These are phyloP conservation scores for Arbacia lixula DNA, from an alignment of 53 echinoderm and acorn worm genomes.

Conservation along the genomic window DNA sequence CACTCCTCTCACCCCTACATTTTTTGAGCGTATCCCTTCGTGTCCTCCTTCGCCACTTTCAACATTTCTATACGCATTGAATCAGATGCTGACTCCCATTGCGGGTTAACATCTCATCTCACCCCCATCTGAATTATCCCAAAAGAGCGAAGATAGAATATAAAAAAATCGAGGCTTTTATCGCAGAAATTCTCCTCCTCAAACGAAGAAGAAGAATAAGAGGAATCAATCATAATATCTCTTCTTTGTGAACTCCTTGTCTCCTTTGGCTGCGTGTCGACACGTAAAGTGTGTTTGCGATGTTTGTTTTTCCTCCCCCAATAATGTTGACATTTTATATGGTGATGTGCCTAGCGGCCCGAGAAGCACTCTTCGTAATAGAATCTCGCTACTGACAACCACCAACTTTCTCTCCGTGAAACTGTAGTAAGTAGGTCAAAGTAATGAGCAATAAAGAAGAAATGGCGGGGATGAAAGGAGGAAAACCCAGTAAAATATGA, in stretches of 20 bases:
- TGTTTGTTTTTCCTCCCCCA: conserved; percentile 15
- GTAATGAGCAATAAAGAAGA: conserved; percentile 12
- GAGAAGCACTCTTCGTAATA: neutral
- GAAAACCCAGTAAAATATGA: too few relatives aligned
- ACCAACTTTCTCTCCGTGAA: neutral
- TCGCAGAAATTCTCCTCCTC: too few relatives aligned
- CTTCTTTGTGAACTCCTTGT: conserved; percentile 8
- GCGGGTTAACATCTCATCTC: conserved; percentile 7
- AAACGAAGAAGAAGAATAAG: neutral
- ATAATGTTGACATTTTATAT: conserved; percentile 32
- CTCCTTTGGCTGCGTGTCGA: neutral
- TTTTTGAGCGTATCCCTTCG: too few relatives aligned
- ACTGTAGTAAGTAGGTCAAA: neutral
- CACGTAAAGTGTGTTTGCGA: conserved; percentile 6
- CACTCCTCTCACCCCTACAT: too few relatives aligned
- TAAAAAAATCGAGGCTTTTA: neutral
- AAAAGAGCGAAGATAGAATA: neutral
- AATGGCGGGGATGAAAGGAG: too few relatives aligned
- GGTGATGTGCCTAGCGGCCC: conserved; percentile 4
- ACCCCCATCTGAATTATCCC: conserved; percentile 13
- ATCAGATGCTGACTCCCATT: too few relatives aligned
- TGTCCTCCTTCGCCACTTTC: too few relatives aligned
- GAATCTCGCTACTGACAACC: neutral
- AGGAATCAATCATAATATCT: conserved; percentile 17
- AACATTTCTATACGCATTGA: too few relatives aligned